Evolutionary conservation across 2,797 vertebrate species (phyloP).

Genomic region (Pipistrellus pipistrellus): DNA sequence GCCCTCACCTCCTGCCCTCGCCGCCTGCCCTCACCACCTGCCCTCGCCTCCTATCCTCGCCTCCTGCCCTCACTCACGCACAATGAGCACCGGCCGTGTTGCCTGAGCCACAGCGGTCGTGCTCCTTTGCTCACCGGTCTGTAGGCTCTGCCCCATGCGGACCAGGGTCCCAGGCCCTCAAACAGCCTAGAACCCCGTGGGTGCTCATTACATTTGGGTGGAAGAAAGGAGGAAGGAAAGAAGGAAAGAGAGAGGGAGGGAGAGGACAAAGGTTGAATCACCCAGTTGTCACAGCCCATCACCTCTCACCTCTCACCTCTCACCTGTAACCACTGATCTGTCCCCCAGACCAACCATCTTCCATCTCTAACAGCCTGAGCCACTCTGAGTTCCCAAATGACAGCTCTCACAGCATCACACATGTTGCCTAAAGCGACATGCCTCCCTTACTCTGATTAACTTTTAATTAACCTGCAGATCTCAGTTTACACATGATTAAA

Average conservation of each 20-base stretch:
- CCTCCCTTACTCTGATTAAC: constrained; percentile 26
- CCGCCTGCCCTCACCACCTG: too few species aligned
- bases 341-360: background rate
- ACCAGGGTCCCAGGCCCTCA: background rate
- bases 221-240: background rate
- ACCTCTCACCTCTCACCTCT: background rate
- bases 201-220: background rate
- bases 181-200: background rate
- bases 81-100: background rate
- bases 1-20: too few species aligned
- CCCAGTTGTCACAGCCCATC: background rate
- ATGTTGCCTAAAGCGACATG: background rate
- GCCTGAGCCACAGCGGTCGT: background rate
- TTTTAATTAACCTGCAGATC: constrained; percentile 61
- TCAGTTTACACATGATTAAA: constrained; percentile 35
- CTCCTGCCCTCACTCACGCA: background rate
- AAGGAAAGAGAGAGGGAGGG: too few species aligned
- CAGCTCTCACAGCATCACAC: background rate
- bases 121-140: background rate
- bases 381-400: background rate
- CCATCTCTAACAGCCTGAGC: background rate
- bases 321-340: background rate
- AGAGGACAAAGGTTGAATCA: background rate
- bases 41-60: too few species aligned
- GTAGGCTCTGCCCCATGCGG: background rate